Evolutionary conservation across 2,888 invertebrate species (phyloP).

Genomic region (Campopleginae sp.): DNA sequence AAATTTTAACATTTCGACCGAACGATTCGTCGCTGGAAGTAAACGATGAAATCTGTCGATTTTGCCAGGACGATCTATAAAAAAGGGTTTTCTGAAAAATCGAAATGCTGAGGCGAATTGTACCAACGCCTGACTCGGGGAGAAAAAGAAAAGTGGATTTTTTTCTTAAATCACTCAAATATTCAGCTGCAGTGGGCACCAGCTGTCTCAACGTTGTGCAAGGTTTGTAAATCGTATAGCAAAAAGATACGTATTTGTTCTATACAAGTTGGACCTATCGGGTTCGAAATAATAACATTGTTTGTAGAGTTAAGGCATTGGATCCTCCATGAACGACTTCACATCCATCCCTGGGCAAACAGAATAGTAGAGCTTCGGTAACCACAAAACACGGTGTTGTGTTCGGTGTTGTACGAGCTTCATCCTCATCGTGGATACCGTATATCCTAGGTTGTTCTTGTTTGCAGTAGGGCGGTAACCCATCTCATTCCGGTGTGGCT

Average conservation of each 20-base stretch:
- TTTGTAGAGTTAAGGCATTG: not conserved
- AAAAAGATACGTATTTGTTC: not conserved
- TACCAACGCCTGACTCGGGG: too few relatives aligned
- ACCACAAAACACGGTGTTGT: constrained; percentile 16
- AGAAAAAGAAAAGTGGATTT: too few relatives aligned
- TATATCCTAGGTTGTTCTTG: constrained; percentile 40
- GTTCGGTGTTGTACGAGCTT: constrained; percentile 32
- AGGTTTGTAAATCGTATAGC: not conserved
- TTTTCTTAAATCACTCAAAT: too few relatives aligned
- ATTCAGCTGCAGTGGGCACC: not conserved
- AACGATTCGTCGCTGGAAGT: too few relatives aligned
- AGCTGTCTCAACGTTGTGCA: not conserved
- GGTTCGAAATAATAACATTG: constrained; percentile 18
- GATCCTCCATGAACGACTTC: not conserved
- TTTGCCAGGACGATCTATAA: too few relatives aligned
- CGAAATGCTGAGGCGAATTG: too few relatives aligned
- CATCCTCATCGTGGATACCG: constrained; percentile 25
- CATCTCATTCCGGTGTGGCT: constrained; percentile 40
- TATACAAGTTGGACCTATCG: constrained; percentile 15
- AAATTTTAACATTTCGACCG: too few relatives aligned
- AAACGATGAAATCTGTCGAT: too few relatives aligned
- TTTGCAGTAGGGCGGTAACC: constrained; percentile 19
- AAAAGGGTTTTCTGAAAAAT: too few relatives aligned
- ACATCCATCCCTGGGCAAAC: not conserved
- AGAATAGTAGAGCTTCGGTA: constrained; percentile 15